These are phyloP conservation scores for Netelia fuscicornis DNA, from an alignment of 2,888 invertebrate genomes.

Conservation along the genomic window DNA sequence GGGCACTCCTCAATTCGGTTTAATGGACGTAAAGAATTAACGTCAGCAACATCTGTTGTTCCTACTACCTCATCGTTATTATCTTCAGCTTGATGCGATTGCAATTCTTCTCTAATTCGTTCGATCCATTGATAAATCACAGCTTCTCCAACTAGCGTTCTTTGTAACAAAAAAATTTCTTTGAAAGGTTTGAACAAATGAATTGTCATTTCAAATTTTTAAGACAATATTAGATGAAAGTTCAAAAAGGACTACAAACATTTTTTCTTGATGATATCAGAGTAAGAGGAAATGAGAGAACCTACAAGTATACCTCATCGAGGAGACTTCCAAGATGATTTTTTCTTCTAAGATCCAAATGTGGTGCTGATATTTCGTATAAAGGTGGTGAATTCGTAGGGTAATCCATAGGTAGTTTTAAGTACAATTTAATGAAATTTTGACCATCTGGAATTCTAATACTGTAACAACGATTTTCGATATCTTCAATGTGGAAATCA, in stretches of 20 bases:
- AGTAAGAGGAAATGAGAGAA: slow-evolving; percentile 72
- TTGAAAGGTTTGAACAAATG: too few species aligned
- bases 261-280: background rate
- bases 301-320: slow-evolving; percentile 90
- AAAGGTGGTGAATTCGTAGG: slow-evolving; percentile 88
- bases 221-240: too few species aligned
- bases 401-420: slow-evolving; percentile 89
- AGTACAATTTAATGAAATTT: slow-evolving; percentile 87
- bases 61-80: slow-evolving; percentile 43
- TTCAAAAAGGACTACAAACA: background rate
- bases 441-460: slow-evolving; percentile 86
- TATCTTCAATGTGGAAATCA: slow-evolving; percentile 89
- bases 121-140: slow-evolving; percentile 92
- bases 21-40: background rate
- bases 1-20: slow-evolving; percentile 80
- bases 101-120: slow-evolving; percentile 88
- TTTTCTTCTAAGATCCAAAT: slow-evolving; percentile 88
- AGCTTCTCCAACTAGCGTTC: slow-evolving; percentile 89
- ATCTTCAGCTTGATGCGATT: slow-evolving; percentile 59
- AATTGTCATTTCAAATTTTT: too few species aligned
- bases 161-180: slow-evolving; percentile 78
- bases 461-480: slow-evolving; percentile 86
- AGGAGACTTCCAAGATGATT: slow-evolving; percentile 86
- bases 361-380: slow-evolving; percentile 90
- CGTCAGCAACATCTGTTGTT: background rate